Conservation (phyloP, 2,888 invertebrate genomes). For the Cyclophora punctaria region DNA sequence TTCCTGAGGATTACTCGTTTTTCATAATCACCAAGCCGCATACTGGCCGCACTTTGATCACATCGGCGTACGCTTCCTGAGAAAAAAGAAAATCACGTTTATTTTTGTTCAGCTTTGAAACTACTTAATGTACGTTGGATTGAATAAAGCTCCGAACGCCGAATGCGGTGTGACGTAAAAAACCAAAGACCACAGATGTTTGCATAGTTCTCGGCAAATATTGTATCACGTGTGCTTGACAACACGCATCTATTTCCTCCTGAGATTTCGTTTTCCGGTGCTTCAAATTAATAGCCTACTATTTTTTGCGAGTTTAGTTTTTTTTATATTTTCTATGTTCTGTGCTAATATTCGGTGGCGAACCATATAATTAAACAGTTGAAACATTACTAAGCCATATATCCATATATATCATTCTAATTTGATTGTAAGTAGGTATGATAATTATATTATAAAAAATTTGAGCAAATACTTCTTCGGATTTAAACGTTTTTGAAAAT, state of each 20-base stretch:
- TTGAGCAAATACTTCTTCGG: too few relatives aligned
- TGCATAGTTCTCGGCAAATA: constrained; percentile 67
- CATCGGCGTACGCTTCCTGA: constrained; percentile 63
- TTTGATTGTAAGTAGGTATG: too few relatives aligned
- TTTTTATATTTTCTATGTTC: constrained; percentile 25
- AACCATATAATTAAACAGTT: too few relatives aligned
- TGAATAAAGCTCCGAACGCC: constrained; percentile 17
- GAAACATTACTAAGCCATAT: too few relatives aligned
- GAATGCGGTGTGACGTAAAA: constrained; percentile 13
- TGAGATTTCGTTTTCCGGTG: constrained; percentile 73
- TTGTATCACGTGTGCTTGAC: constrained; percentile 71
- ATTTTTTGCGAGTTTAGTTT: constrained; percentile 54
- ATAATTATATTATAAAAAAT: too few relatives aligned
- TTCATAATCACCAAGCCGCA: constrained; percentile 69
- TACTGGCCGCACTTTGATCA: constrained; percentile 67
- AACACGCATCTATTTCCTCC: constrained; percentile 69
- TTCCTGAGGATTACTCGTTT: constrained; percentile 66
- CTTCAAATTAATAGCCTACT: constrained; percentile 62
- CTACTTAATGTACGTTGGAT: constrained; percentile 15
- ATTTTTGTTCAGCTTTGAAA: constrained; percentile 19
- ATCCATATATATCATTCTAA: too few relatives aligned
- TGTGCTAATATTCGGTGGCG: too few relatives aligned
- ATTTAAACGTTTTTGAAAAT: too few relatives aligned
- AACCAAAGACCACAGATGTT: constrained; percentile 57
- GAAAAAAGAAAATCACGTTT: constrained; percentile 47